Base-by-base conservation (phyloP, 2,113 vertebrate species). In the Bufo gargarizans region DNA sequence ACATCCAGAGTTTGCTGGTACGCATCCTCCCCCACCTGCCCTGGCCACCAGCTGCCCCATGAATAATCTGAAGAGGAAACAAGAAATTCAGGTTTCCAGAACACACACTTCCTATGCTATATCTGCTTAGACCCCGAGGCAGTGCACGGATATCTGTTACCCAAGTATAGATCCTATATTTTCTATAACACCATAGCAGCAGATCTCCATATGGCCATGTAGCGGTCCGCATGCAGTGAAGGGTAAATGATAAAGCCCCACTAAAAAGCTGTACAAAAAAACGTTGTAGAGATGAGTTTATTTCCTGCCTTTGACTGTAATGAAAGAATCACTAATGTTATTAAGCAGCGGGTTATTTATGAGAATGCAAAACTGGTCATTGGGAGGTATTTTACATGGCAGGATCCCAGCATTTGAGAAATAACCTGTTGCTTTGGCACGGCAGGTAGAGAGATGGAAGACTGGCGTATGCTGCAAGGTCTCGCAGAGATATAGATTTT, bases 41-140 rank as follows among this genome's bases (percentile, higher is more conserved):
- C 78, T 80, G 61, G 19, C 17, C 71, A 84, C 78, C 87, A 88
- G 80, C 69, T 88, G 80, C 87, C 77, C 33, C 47, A 83, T 83
- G 87, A 82, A 88, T 88, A 82, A 76, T 45, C 72, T 55, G n/a
- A 45, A 82, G 67, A 77, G 65, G 81, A 84, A 88, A 88, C 87
- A 43, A 83, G 87, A 84, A 84, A 77, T 84, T 88, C 87, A 88
- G 87, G 87, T 88, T 88, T 88, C 19, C 67, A 61, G 81, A 84
- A 19, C 80, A 50, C 80, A 82, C 16, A 43, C 67, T 82, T 88
- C 56, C 69, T 82, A n/a, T 63, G 56, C 79, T 20, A 82, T 88
- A 49, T 82, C 80, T 88, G 67, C 55, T 59, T 50, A 50, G 69
- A 65, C 87, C 87, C 81, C 20, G 47, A 88, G 87, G 87, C 87